Base-by-base conservation (phyloP, 2,888 invertebrate species). In the Eurytoma californica region DNA sequence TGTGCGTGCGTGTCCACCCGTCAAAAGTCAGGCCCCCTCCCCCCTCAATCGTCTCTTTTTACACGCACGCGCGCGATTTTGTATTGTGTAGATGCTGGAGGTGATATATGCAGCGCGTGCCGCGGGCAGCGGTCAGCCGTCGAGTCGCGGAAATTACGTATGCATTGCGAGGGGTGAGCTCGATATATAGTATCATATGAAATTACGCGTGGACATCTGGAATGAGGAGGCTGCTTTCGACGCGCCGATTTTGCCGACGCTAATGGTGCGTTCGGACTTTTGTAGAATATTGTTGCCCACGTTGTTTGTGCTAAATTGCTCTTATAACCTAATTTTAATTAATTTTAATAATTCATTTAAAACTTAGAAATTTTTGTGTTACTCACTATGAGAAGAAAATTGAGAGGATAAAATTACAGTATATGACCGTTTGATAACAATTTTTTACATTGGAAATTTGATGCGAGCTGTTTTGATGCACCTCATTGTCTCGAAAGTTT, bases 141-240 rank as follows among this genome's bases (percentile, higher is more conserved):
- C n/a, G 0, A 1, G 3, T 60, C 16, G 51, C 20, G 61, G 67
- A 39, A 77, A 72, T 77, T 69, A 69, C 51, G 24, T 60, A 74
- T 74, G 73, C 58, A 58, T 74, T 47, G 60, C 47, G 60, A 60
- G 66, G 70, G 79, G 70, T 18, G 12, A 20, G 16, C n/a, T 13
- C 49, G 72, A 20, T 49, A 49, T 53, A 20, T 58, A 20, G 67
- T 30, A 60, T 66, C 58, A 20, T 57, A 75, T 63, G 58, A 75
- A 58, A 79, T 79, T 75, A 65, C 63, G 63, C 28, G 47, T 30
- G 69, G 73, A 80, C 80, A 80, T 80, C 80, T 80, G 77, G 63
- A 18, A 70, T 53, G 9, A 28, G 18, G 51, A 18, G 67, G 7
- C 4, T 63, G 28, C 49, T 39, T 77, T 69, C 9, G 24, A 51